Evolutionary conservation across 2,888 invertebrate genomes (phyloP).

Genomic region (Anagyrus pseudococci): DNA sequence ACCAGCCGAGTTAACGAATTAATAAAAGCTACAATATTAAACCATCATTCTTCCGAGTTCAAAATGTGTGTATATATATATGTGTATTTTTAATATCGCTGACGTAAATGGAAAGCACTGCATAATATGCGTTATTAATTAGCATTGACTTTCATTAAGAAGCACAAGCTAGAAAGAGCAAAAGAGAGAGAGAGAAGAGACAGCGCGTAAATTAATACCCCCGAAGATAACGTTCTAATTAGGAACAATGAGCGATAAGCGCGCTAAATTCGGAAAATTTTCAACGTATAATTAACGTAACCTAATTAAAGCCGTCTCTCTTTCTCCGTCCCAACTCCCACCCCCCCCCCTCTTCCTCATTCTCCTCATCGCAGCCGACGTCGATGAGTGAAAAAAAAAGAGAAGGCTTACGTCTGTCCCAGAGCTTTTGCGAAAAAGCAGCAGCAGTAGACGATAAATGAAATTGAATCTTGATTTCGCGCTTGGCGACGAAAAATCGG

Average conservation of each 20-base stretch:
- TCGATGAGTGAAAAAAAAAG: too few relatives aligned
- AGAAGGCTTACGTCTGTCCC: neutral
- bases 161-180: neutral
- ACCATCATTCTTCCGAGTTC: too few relatives aligned
- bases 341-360: too few relatives aligned
- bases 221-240: constrained; percentile 36
- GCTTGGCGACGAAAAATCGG: too few relatives aligned
- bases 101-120: constrained; percentile 32
- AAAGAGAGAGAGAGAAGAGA: neutral
- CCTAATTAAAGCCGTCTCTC: too few relatives aligned
- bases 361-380: too few relatives aligned
- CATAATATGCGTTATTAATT: constrained; percentile 33
- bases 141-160: constrained; percentile 29
- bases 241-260: constrained; percentile 32
- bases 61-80: too few relatives aligned
- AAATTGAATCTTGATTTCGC: constrained; percentile 32
- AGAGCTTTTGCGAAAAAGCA: neutral
- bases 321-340: too few relatives aligned
- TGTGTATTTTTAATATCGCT: constrained; percentile 17
- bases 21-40: too few relatives aligned
- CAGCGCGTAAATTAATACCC: constrained; percentile 30
- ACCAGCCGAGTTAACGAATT: too few relatives aligned
- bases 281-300: constrained; percentile 22
- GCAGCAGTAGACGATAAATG: constrained; percentile 14
- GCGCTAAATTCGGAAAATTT: constrained; percentile 30